Conservation (phyloP, 2,888 invertebrate genomes). For the Catocala nupta region DNA sequence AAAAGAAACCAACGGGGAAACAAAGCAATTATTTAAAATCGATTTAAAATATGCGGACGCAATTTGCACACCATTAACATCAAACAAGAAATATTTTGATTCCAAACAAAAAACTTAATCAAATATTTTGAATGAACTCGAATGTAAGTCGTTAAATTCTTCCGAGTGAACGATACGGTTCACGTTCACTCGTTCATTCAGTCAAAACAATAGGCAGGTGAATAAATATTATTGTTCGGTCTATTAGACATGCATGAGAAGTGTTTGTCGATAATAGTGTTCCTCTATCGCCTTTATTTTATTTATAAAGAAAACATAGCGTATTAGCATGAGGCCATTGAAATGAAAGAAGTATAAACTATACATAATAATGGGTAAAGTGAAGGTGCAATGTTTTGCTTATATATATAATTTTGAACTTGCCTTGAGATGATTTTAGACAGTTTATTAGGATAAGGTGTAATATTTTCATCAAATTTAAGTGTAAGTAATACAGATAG, state of each 20-base stretch:
- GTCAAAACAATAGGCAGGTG: slow-evolving; percentile 42
- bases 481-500: no score
- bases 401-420: no score
- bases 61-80: slow-evolving; percentile 50
- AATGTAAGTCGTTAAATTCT: slow-evolving; percentile 49
- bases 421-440: no score
- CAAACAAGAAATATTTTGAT: slow-evolving; percentile 40
- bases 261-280: slow-evolving; percentile 11
- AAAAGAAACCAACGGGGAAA: slow-evolving; percentile 31
- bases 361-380: no score
- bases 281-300: slow-evolving; percentile 6
- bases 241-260: slow-evolving; percentile 19
- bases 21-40: slow-evolving; percentile 47
- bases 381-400: no score
- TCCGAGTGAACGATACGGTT: slow-evolving; percentile 24
- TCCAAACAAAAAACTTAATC: slow-evolving; percentile 40
- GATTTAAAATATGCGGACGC: slow-evolving; percentile 43
- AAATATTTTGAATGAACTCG: slow-evolving; percentile 42
- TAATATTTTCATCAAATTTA: no score
- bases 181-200: slow-evolving; percentile 33
- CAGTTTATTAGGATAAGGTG: no score
- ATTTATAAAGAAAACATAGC: slow-evolving; percentile 1
- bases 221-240: slow-evolving; percentile 42
- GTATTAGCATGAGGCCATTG: slow-evolving; percentile 1
- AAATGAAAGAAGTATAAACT: no score